A percentile compares a stretch with the other conserved stretches of the same genome.
phyloP scores from a whole-genome alignment of 2,797 vertebrate genomes.

The Siniperca obscura region DNA sequence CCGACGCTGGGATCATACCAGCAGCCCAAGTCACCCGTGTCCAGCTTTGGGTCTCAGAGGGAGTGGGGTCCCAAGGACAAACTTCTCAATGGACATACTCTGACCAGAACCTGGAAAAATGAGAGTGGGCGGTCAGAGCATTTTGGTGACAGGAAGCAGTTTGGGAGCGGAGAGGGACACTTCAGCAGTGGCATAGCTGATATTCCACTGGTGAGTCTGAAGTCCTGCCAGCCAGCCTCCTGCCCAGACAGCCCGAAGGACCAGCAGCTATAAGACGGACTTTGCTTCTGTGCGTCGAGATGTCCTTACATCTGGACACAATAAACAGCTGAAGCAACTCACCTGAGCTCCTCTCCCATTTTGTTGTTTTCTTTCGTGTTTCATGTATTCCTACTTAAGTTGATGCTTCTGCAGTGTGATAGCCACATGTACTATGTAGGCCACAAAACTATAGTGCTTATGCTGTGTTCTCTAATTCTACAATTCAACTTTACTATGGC shows the following conservation, averaged over 20 bases:
- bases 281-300: slow-evolving; percentile 69
- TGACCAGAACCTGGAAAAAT: slow-evolving; percentile 95
- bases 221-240: slow-evolving; percentile 93
- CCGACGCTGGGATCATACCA: slow-evolving; percentile 92
- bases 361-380: slow-evolving; percentile 56
- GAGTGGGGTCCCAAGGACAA: slow-evolving; percentile 98
- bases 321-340: slow-evolving; percentile 49
- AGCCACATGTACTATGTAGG: slow-evolving; percentile 91
- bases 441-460: slow-evolving; percentile 91
- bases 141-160: slow-evolving; percentile 96
- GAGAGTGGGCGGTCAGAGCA: slow-evolving; percentile 94
- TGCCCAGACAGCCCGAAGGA: slow-evolving; percentile 96
- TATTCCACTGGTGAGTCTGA: slow-evolving; percentile 97
- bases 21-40: slow-evolving; percentile 95
- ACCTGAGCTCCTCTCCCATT: slow-evolving; percentile 54
- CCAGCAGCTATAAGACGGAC: slow-evolving; percentile 95
- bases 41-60: slow-evolving; percentile 93
- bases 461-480: slow-evolving; percentile 84
- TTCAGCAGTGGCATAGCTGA: slow-evolving; percentile 93
- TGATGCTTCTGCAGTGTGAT: slow-evolving; percentile 91
- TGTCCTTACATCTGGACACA: slow-evolving; percentile 52
- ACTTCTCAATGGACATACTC: slow-evolving; percentile 98
- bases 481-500: slow-evolving; percentile 85
- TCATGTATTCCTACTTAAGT: slow-evolving; percentile 82
- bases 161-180: slow-evolving; percentile 92